These are phyloP conservation scores for Campoletis sonorensis DNA, from an alignment of 1,140 invertebrate species.

Conservation along the genomic window DNA sequence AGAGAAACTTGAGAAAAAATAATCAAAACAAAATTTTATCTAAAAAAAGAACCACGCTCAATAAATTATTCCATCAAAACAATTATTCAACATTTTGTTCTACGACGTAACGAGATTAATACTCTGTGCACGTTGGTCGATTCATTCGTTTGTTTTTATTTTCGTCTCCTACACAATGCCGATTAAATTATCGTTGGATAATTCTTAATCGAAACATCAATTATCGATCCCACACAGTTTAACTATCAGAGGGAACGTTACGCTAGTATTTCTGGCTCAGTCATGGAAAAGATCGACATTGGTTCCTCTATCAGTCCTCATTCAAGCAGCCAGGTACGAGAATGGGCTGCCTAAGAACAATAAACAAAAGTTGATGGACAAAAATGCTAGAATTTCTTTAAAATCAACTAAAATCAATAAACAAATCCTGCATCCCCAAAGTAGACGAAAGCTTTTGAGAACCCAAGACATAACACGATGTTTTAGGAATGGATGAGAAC, in stretches of 20 bases:
- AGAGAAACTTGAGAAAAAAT: too few relatives aligned
- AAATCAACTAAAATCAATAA: slow-evolving; percentile 27
- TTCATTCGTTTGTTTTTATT: background rate
- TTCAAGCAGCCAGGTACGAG: slow-evolving; percentile 83
- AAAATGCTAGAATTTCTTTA: too few relatives aligned
- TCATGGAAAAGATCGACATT: slow-evolving; percentile 88
- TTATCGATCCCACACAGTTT: slow-evolving; percentile 75
- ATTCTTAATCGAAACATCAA: slow-evolving; percentile 33
- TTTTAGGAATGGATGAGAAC: background rate
- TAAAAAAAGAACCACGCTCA: too few relatives aligned
- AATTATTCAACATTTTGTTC: too few relatives aligned
- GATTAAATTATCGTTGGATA: slow-evolving; percentile 26
- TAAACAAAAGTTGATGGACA: slow-evolving; percentile 13
- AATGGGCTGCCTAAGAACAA: slow-evolving; percentile 54
- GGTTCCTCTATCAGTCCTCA: slow-evolving; percentile 85
- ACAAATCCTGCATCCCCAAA: slow-evolving; percentile 10
- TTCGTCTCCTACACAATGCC: background rate
- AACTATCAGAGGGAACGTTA: slow-evolving; percentile 87
- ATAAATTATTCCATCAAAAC: too few relatives aligned
- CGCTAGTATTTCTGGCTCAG: slow-evolving; percentile 87
- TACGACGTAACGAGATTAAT: too few relatives aligned
- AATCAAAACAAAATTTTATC: too few relatives aligned
- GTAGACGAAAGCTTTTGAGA: background rate
- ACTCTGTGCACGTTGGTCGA: background rate
- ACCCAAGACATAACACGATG: background rate